Percentiles rank a stretch among this genome's conserved stretches.
phyloP scores from a whole-genome alignment of 2,797 vertebrate species.

The Acanthopagrus latus region DNA sequence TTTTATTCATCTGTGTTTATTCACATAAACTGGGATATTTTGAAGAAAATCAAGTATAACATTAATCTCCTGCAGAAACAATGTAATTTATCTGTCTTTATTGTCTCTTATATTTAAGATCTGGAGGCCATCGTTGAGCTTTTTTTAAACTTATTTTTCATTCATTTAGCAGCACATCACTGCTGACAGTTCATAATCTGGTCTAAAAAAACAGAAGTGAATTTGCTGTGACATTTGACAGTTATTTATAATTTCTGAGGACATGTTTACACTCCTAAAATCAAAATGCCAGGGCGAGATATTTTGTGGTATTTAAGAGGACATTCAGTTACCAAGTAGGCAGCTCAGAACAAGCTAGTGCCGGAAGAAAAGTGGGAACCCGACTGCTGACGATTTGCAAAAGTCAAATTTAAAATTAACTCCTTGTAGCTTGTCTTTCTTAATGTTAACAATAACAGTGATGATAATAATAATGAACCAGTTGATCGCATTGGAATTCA shows the following conservation, averaged over 20 bases:
- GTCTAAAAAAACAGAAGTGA: slow-evolving; percentile 32
- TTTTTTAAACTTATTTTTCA: not conserved
- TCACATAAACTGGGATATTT: not conserved
- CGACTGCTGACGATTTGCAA: slow-evolving; percentile 34
- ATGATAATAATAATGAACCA: slow-evolving; percentile 16
- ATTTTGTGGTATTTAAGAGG: slow-evolving; percentile 55
- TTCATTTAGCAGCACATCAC: slow-evolving; percentile 18
- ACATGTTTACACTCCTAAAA: slow-evolving; percentile 54
- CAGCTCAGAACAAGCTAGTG: slow-evolving; percentile 26
- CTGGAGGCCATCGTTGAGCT: not conserved
- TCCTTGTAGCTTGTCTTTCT: too few species aligned
- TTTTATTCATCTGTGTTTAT: not conserved
- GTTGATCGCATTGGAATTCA: slow-evolving; percentile 27
- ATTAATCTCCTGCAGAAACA: not conserved
- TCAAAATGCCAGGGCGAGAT: slow-evolving; percentile 43
- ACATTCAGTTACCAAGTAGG: slow-evolving; percentile 24
- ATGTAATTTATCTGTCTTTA: not conserved
- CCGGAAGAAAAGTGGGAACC: slow-evolving; percentile 27
- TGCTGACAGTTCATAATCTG: slow-evolving; percentile 34
- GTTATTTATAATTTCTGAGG: slow-evolving; percentile 49
- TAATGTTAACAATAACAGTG: slow-evolving; percentile 38
- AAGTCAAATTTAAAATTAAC: slow-evolving; percentile 3
- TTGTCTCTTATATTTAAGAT: not conserved
- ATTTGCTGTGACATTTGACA: slow-evolving; percentile 53
- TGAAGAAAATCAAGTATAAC: not conserved